These are phyloP conservation scores for Meiosimyza decipiens DNA, from an alignment of 2,888 invertebrate genomes.

Conservation along the genomic window DNA sequence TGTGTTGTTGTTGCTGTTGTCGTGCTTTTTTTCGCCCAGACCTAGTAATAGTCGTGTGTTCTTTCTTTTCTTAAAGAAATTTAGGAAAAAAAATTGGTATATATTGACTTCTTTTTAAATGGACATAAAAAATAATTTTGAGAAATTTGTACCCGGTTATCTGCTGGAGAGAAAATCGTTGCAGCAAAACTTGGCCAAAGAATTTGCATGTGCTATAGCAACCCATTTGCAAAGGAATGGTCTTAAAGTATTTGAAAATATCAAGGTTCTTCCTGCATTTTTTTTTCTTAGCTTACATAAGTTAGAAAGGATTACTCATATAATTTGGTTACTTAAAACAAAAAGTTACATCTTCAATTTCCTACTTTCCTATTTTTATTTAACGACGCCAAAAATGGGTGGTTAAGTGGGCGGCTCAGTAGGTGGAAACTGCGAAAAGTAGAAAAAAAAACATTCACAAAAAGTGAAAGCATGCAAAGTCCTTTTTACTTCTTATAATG, in stretches of 20 bases:
- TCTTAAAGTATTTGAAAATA: not conserved
- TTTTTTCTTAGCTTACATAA: not conserved
- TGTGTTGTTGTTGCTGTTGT: too few species aligned
- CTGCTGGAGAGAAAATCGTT: not conserved
- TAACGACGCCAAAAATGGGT: not conserved
- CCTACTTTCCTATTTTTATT: not conserved
- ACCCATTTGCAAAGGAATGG: too few species aligned
- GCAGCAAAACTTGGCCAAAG: not conserved
- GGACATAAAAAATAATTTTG: too few species aligned
- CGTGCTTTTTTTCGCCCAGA: too few species aligned
- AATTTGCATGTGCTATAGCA: not conserved
- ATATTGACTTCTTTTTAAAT: too few species aligned
- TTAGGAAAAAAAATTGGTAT: too few species aligned
- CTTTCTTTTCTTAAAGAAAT: not conserved
- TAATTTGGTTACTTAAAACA: not conserved
- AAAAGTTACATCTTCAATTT: not conserved
- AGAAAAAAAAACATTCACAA: constrained; percentile 7
- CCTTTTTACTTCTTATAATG: constrained; percentile 52
- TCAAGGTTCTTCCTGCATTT: not conserved
- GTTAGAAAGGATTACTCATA: too few species aligned
- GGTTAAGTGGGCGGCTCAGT: constrained; percentile 19
- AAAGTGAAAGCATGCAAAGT: constrained; percentile 50
- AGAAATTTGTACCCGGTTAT: not conserved
- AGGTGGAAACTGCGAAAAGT: not conserved
- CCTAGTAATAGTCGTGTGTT: not conserved